Evolutionary conservation across 2,797 vertebrate genomes (phyloP), one percentile per base, ranked within the genome.

Genomic region (Pangasius larnaudii): DNA sequence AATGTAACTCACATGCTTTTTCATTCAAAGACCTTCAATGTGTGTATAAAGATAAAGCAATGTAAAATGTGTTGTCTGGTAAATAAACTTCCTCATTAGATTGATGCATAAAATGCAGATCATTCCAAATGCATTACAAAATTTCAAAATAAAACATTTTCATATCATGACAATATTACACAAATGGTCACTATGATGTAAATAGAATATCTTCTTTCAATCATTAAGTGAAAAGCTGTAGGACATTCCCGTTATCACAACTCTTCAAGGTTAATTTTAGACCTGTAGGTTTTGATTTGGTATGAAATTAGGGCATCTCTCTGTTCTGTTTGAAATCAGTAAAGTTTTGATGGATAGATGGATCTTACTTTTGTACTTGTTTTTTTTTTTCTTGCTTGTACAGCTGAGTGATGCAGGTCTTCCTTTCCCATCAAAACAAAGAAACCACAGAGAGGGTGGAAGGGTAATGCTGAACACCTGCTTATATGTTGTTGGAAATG

Each of bases 401-500:
- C 24, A 88, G 39, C 13, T 79, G 33, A 42, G 11, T 56, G 65
- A 36, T 69, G 59, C 56, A 39, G 1, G 16, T 79, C 58, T 84
- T 71, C 49, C 49, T 71, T 87, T 58, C 14, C 30, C 39, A 22
- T 81, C 33, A 71, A 19, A 71, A 63, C 51, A 71, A 11, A 86
- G 27, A 77, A 86, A 65, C 39, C 42, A 67, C 65, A 39, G 61
- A 56, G 63, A 69, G 33, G 59, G 33, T 18, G 8, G 16, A 67
- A 51, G 75, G 75, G 75, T 39, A 56, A 58, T 80, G 33, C 30
- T 56, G 22, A 79, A 86, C 74, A 78, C 63, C n/a, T 78, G 58
- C 19, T 53, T 39, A 53, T 63, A 39, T 51, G 42, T 77, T 86
- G 63, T 63, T 63, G n/a, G 72, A 63, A 77, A 77, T 63, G 19